Base-by-base conservation (phyloP, 2,888 invertebrate species). In the Dynastes tityus region DNA sequence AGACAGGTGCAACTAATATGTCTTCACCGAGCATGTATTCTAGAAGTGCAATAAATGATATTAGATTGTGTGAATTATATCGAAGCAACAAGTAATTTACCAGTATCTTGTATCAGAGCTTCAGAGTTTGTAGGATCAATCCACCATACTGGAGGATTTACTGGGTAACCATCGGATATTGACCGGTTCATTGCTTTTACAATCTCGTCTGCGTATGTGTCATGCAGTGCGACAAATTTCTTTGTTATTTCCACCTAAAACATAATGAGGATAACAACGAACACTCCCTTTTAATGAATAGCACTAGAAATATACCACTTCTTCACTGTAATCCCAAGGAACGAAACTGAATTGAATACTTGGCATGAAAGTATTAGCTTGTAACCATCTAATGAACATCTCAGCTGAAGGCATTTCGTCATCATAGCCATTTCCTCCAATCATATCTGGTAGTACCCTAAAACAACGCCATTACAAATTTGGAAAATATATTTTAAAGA, bases 111-210 rank as follows among this genome's bases (percentile, higher is more conserved):
- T 16, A 40, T 51, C 6, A 78, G 71, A 40, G 81, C 81, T 6
- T 78, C 70, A 4, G 74, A 0, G 55, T 78, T 81, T 27, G 63
- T 67, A 9, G 80, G 80, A 65, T 80, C 82, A 0, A 94, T 85
- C 96, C 96, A 97, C 97, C 97, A 97, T 53, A 97, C 90, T 0
- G 97, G 97, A 2, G 94, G 90, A 88, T 95, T 95, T 11, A 96
- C 92, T 0, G 95, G 96, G 1, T 91, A 90, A 11, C 95, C 95
- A 1, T 91, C 89, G 1, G 84, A 82, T 0, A 92, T 91, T 0
- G 93, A 90, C 4, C 90, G 88, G 71, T 91, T 85, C 91, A 94
- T 94, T 0, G 92, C 92, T 2, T 89, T 87, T 81, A 92, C 89
- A 78, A 96, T 93, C 55, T 91, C 89, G 0, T 92, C 90, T 0